phyloP scores from a whole-genome alignment of 2,113 vertebrate genomes.

The Calidris pygmaea region DNA sequence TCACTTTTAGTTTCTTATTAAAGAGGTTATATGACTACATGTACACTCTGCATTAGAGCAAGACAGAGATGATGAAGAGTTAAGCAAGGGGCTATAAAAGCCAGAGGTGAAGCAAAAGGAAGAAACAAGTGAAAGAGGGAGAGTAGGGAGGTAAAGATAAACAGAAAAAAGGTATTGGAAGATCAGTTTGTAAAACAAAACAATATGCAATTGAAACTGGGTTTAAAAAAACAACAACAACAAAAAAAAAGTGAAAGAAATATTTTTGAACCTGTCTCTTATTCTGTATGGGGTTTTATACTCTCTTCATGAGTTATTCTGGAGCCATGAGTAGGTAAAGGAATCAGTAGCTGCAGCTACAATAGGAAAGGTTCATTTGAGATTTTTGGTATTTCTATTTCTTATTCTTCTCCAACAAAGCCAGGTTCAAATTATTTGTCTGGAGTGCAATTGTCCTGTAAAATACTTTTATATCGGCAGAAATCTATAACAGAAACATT shows the following conservation, averaged over 20 bases:
- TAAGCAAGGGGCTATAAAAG: neutral
- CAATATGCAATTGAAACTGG: neutral
- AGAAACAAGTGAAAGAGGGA: neutral
- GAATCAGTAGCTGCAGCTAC: neutral
- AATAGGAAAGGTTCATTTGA: neutral
- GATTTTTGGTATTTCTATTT: neutral
- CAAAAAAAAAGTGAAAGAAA: neutral
- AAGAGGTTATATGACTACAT: neutral
- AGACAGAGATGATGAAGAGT: neutral
- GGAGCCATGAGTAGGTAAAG: neutral
- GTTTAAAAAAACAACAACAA: neutral
- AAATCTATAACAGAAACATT: neutral
- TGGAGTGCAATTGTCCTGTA: neutral
- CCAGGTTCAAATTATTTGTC: neutral
- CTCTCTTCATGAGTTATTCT: neutral
- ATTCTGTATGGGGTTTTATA: neutral
- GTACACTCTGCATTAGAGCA: neutral
- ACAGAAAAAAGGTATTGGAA: neutral
- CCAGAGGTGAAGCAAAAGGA: neutral
- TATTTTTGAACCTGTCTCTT: neutral
- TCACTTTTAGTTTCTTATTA: neutral
- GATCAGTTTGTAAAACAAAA: neutral
- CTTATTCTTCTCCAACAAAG: neutral
- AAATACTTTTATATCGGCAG: neutral
- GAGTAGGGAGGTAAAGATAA: neutral